A percentile compares a stretch with the other conserved stretches of the same genome.
Evolutionary conservation across 1,140 invertebrate species (phyloP).

Genomic region (Cyclina sinensis): DNA sequence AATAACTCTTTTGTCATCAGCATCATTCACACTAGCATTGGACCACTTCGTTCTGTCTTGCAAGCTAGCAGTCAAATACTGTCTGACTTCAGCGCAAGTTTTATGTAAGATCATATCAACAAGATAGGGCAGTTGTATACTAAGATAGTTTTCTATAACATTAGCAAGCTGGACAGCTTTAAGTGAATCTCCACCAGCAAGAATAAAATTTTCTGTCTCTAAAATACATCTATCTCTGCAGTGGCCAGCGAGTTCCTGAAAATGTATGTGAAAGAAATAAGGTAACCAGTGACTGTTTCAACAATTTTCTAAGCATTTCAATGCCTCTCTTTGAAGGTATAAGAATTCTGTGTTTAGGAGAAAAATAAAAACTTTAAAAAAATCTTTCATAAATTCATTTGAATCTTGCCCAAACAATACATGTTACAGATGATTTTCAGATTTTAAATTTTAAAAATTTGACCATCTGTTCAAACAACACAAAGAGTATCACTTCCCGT

Average conservation of each 20-base stretch:
- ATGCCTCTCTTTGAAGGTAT: too few species aligned
- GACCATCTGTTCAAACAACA: too few species aligned
- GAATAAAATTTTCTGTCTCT: constrained; percentile 81
- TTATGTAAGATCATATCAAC: constrained; percentile 83
- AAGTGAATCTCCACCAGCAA: constrained; percentile 86
- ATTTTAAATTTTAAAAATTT: too few species aligned
- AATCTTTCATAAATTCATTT: too few species aligned
- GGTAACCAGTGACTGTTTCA: too few species aligned
- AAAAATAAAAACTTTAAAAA: too few species aligned
- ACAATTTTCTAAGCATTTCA: too few species aligned
- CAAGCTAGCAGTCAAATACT: neutral
- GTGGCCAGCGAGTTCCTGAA: neutral
- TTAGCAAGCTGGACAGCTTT: constrained; percentile 84
- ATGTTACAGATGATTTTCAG: too few species aligned
- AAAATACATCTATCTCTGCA: neutral
- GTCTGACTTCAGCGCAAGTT: constrained; percentile 67
- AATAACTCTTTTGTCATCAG: neutral
- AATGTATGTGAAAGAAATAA: neutral
- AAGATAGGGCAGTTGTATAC: constrained; percentile 73
- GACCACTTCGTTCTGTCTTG: neutral
- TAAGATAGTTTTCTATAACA: constrained; percentile 76
- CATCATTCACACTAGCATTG: neutral
- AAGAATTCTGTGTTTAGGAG: too few species aligned
- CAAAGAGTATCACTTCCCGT: too few species aligned
- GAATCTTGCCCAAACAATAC: too few species aligned